These are phyloP conservation scores for Fulica atra DNA, from an alignment of 2,113 vertebrate genomes.

Conservation along the genomic window DNA sequence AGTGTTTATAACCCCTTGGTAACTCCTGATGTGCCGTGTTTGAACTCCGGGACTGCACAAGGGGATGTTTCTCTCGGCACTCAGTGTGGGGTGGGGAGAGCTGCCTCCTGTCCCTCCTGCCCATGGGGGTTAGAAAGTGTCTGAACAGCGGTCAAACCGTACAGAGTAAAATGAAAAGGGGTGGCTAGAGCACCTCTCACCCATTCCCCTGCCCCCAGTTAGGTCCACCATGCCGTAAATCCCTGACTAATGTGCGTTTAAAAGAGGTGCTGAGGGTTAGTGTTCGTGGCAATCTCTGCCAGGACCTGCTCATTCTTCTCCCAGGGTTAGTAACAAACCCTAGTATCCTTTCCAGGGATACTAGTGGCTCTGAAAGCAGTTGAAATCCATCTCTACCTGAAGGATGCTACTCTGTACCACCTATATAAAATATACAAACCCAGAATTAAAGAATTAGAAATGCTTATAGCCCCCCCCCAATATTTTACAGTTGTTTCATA, in stretches of 20 bases:
- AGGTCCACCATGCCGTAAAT: neutral
- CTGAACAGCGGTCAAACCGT: accelerated
- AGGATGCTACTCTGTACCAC: neutral
- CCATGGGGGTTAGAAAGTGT: too few species aligned
- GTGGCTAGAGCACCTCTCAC: neutral
- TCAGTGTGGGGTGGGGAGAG: neutral
- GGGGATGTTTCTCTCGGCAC: accelerated
- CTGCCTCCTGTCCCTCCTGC: neutral
- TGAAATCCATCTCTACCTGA: neutral
- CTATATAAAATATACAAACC: neutral
- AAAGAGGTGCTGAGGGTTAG: neutral
- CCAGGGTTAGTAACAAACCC: neutral
- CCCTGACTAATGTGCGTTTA: neutral
- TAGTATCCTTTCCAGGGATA: neutral
- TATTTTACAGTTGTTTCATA: neutral
- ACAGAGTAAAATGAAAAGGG: neutral
- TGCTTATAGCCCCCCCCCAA: neutral
- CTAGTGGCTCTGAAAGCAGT: neutral
- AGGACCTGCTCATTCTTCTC: neutral
- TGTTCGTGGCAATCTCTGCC: neutral
- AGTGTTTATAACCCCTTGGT: too few species aligned
- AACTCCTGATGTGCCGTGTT: accelerated
- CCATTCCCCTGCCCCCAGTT: accelerated
- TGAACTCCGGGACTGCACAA: neutral
- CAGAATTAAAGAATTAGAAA: neutral